phyloP scores from a whole-genome alignment of 2,888 invertebrate species.

The Synergus laeviventris region DNA sequence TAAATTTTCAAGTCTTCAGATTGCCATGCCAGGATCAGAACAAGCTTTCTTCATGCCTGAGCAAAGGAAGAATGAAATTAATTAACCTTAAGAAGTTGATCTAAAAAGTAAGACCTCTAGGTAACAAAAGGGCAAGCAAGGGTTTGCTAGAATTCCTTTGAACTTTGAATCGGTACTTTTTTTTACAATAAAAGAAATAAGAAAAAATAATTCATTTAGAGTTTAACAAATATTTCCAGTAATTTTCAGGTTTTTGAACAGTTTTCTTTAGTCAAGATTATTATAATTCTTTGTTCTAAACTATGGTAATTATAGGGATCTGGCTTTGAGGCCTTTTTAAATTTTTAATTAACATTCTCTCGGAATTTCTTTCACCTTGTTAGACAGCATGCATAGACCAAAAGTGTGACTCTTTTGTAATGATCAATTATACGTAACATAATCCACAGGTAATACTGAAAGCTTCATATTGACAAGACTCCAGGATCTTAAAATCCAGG shows the following conservation, averaged over 20 bases:
- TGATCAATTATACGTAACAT: background rate
- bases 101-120: slow-evolving; percentile 18
- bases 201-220: background rate
- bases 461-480: background rate
- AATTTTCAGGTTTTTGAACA: too few relatives aligned
- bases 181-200: background rate
- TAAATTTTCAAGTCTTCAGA: slow-evolving; percentile 3
- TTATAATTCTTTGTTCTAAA: too few relatives aligned
- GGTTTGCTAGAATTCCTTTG: background rate
- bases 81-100: slow-evolving; percentile 16
- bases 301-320: too few relatives aligned
- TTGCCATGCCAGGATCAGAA: slow-evolving; percentile 9
- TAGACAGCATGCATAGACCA: too few relatives aligned
- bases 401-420: too few relatives aligned
- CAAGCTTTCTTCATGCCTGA: background rate
- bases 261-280: too few relatives aligned
- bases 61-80: slow-evolving; percentile 1
- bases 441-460: background rate
- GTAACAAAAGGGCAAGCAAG: slow-evolving; percentile 4
- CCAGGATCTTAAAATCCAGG: background rate
- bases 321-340: too few relatives aligned
- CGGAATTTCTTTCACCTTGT: too few relatives aligned
- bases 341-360: too few relatives aligned
- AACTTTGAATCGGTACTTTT: background rate
- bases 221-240: too few relatives aligned